A percentile compares a stretch with the other conserved stretches of the same genome.
phyloP scores from a whole-genome alignment of 1,140 invertebrate species.

The Drosophila santomea region DNA sequence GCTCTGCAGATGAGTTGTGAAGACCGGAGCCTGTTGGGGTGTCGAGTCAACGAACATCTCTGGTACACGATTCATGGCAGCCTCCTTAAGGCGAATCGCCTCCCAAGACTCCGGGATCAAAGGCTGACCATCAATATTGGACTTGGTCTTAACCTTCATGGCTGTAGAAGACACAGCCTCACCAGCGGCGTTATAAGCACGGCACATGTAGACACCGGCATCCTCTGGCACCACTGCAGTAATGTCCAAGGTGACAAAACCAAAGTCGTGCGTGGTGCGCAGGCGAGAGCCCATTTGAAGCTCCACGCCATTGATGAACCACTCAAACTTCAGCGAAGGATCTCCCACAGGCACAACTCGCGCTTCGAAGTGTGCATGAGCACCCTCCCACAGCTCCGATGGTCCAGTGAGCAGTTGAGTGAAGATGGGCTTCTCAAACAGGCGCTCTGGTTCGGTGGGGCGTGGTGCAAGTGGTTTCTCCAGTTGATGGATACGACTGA shows the following conservation, averaged over 20 bases:
- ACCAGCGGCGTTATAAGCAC: conserved; percentile 95
- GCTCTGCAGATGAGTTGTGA: conserved; percentile 95
- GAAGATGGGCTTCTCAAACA: conserved; percentile 97
- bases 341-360: conserved; percentile 98
- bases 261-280: conserved; percentile 96
- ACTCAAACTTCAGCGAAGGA: conserved; percentile 94
- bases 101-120: conserved; percentile 95
- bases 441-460: conserved; percentile 90
- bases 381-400: conserved; percentile 96
- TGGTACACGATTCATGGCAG: conserved; percentile 94
- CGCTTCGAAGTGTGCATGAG: conserved; percentile 98
- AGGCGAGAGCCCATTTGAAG: conserved; percentile 95
- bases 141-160: conserved; percentile 93
- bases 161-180: conserved; percentile 96
- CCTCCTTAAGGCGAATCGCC: conserved; percentile 94
- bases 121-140: conserved; percentile 91
- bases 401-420: conserved; percentile 95
- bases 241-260: conserved; percentile 96
- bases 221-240: conserved; percentile 94
- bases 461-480: conserved; percentile 90
- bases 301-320: conserved; percentile 97
- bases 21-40: conserved; percentile 94
- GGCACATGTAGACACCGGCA: conserved; percentile 96
- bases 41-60: conserved; percentile 93
- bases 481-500: conserved; percentile 95